A percentile compares a stretch with the other conserved stretches of the same genome.
These are phyloP conservation scores for Amiota communis DNA, from an alignment of 2,888 invertebrate species.

Conservation along the genomic window DNA sequence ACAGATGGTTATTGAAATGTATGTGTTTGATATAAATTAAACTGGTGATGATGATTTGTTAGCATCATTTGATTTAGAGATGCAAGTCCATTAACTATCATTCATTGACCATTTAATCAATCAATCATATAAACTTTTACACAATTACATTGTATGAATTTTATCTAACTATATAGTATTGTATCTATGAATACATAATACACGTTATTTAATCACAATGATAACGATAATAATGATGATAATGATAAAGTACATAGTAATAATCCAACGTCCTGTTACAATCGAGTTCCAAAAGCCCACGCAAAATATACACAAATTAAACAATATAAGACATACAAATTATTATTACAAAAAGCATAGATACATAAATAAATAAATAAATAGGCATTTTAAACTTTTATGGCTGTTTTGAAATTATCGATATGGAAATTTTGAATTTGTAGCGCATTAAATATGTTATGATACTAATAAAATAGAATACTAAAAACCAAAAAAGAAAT, in stretches of 20 bases:
- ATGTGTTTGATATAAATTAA: constrained; percentile 2
- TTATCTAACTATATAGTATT: too few relatives aligned
- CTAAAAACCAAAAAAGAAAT: constrained; percentile 8
- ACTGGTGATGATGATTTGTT: too few relatives aligned
- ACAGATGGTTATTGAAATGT: too few relatives aligned
- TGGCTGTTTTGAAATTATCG: constrained; percentile 68
- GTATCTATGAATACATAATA: too few relatives aligned
- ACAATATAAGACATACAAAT: constrained; percentile 32
- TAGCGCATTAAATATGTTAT: neutral
- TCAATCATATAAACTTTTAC: too few relatives aligned
- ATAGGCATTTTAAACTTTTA: constrained; percentile 67
- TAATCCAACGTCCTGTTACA: constrained; percentile 55
- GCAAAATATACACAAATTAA: constrained; percentile 25
- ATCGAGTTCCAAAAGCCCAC: constrained; percentile 54
- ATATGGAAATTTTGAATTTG: neutral
- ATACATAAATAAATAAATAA: constrained; percentile 53
- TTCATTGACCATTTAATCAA: too few relatives aligned
- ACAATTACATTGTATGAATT: too few relatives aligned
- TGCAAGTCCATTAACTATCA: too few relatives aligned
- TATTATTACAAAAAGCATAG: constrained; percentile 45
- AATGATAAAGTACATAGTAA: neutral
- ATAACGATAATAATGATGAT: too few relatives aligned
- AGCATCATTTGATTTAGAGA: too few relatives aligned
- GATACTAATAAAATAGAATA: neutral
- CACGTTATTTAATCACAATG: too few relatives aligned